Conservation (phyloP, 2,113 vertebrate genomes). For the Rhipidura dahli region DNA sequence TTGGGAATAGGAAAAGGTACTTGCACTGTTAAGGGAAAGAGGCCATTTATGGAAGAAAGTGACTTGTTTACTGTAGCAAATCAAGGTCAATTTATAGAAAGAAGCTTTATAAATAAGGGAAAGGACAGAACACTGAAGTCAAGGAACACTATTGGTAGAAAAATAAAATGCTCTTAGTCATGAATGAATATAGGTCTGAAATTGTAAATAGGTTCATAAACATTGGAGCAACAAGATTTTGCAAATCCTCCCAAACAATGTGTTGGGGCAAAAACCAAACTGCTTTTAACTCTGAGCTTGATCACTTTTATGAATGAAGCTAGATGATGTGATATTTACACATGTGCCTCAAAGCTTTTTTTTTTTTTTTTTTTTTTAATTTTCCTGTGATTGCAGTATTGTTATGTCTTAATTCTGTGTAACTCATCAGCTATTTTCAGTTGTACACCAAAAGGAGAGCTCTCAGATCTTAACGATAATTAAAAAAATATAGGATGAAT, state of each 20-base stretch:
- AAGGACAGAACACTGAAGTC: not conserved
- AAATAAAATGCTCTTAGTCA: not conserved
- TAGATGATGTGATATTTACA: not conserved
- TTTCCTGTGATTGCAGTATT: not conserved
- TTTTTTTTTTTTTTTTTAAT: not conserved
- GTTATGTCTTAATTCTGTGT: not conserved
- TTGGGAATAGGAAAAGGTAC: not conserved
- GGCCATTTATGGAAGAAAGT: not conserved
- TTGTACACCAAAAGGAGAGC: not conserved
- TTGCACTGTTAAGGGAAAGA: not conserved
- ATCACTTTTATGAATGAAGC: not conserved
- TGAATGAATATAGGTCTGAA: not conserved
- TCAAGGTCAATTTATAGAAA: not conserved
- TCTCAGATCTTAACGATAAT: not conserved
- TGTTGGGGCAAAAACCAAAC: not conserved
- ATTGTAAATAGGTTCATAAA: not conserved
- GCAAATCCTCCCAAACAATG: not conserved
- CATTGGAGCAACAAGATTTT: not conserved
- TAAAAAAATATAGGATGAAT: not conserved
- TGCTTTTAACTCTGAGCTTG: not conserved
- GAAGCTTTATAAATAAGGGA: not conserved
- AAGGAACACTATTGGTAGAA: not conserved
- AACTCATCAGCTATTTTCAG: not conserved
- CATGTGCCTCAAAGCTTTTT: accelerated
- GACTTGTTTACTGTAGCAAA: not conserved